Conservation (phyloP, 1,140 invertebrate genomes). For the Drosophila nebulosa region DNA sequence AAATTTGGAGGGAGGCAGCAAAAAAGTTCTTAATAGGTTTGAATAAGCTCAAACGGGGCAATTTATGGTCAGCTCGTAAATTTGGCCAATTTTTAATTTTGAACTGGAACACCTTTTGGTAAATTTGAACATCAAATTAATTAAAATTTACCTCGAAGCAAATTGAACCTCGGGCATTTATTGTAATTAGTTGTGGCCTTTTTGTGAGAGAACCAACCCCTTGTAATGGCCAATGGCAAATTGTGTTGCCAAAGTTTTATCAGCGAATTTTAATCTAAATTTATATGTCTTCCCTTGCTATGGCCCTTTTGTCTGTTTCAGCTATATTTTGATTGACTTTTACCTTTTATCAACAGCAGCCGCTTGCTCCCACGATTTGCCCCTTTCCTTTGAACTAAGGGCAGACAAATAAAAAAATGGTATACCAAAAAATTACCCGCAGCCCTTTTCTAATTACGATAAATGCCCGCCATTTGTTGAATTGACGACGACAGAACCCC, state of each 20-base stretch:
- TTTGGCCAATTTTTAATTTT: constrained; percentile 2
- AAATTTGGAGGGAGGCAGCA: neutral
- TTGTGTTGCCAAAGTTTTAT: constrained; percentile 25
- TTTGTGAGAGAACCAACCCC: constrained; percentile 8
- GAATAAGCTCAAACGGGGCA: neutral
- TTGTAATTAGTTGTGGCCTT: constrained; percentile 33
- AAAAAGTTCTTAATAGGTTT: neutral
- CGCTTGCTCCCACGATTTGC: neutral
- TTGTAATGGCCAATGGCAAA: constrained; percentile 16
- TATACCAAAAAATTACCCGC: constrained; percentile 1
- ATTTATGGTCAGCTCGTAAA: constrained; percentile 27
- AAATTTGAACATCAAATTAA: constrained; percentile 43
- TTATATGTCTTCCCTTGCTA: constrained; percentile 38
- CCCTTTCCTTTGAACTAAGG: neutral
- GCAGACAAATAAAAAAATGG: constrained; percentile 16
- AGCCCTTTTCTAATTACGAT: constrained; percentile 44
- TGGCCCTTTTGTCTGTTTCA: neutral
- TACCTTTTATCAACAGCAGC: neutral
- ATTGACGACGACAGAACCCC: constrained; percentile 15
- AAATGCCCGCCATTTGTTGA: constrained; percentile 50
- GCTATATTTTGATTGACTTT: constrained; percentile 24
- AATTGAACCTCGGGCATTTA: constrained; percentile 34
- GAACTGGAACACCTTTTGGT: constrained; percentile 21
- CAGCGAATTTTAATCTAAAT: constrained; percentile 48
- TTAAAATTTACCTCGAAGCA: constrained; percentile 47